phyloP scores from a whole-genome alignment of 2,113 vertebrate genomes.

The Psittacara wagleri region DNA sequence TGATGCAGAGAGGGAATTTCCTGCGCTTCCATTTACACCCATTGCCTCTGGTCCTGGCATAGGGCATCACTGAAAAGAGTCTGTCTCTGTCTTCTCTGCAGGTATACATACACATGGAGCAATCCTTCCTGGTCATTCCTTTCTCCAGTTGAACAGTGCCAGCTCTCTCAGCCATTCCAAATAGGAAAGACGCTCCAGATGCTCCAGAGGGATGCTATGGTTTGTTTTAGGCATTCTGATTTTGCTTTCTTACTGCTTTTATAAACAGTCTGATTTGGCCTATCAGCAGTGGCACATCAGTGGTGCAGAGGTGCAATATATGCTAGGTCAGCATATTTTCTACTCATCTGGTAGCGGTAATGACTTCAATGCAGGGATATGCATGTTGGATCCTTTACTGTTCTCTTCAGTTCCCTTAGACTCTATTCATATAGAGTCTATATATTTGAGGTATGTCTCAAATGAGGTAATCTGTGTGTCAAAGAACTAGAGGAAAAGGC shows the following conservation, averaged over 20 bases:
- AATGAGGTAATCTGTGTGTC: background rate
- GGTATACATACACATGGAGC: background rate
- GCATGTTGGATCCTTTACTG: background rate
- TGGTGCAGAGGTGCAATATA: background rate
- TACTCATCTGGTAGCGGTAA: background rate
- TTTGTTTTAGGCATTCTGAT: background rate
- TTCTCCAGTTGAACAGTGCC: background rate
- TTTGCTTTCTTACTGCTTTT: background rate
- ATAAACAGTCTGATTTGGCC: background rate
- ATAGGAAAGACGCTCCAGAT: background rate
- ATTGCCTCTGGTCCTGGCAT: background rate
- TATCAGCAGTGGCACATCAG: background rate
- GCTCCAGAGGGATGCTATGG: background rate
- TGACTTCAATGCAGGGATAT: background rate
- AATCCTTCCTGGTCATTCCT: background rate
- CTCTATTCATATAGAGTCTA: background rate
- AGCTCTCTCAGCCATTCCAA: background rate
- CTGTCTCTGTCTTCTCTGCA: background rate
- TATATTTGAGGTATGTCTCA: background rate
- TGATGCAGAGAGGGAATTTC: background rate
- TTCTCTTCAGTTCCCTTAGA: background rate
- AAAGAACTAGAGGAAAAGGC: background rate
- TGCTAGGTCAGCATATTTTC: background rate
- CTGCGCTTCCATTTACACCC: background rate
- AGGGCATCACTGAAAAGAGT: background rate